phyloP scores from a whole-genome alignment of 2,113 vertebrate species.

The Loxodonta africana region DNA sequence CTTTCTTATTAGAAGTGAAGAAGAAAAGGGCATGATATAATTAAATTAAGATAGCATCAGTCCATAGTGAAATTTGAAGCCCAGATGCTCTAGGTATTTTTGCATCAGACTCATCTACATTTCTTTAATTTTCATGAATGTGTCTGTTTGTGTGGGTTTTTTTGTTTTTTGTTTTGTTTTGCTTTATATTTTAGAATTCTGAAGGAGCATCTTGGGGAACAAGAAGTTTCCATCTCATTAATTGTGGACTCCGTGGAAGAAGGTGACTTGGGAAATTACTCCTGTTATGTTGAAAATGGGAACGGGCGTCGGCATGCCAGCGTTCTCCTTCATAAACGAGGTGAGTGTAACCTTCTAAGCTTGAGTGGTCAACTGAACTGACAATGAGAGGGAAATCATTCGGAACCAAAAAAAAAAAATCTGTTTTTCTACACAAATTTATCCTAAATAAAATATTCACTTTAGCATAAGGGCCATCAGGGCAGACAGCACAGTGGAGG shows the following conservation, averaged over 20 bases:
- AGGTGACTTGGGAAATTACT: conserved; percentile 98
- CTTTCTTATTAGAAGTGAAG: conserved; percentile 84
- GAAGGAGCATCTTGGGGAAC: conserved; percentile 97
- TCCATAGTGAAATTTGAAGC: conserved; percentile 77
- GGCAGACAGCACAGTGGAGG: not conserved
- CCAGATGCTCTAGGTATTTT: conserved; percentile 61
- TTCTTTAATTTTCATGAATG: conserved; percentile 62
- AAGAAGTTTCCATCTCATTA: conserved; percentile 98
- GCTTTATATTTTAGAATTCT: conserved; percentile 91
- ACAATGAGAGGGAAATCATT: not conserved
- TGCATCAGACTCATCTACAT: conserved; percentile 70
- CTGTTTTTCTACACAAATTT: conserved; percentile 1
- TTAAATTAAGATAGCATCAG: conserved; percentile 87
- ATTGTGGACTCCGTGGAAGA: conserved; percentile 97
- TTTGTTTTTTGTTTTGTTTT: conserved; percentile 75
- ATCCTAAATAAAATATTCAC: conserved; percentile 57
- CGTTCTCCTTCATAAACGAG: conserved; percentile 95
- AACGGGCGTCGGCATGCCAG: conserved; percentile 96
- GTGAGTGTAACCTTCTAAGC: conserved; percentile 88
- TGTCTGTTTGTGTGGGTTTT: conserved; percentile 56
- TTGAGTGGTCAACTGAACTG: not conserved
- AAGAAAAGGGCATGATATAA: conserved; percentile 83
- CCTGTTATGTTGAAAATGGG: conserved; percentile 98
- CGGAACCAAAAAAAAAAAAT: not conserved
- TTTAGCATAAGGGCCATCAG: not conserved